Evolutionary conservation across 2,113 vertebrate genomes (phyloP), one percentile per base, ranked within the genome.

Genomic region (Antechinus stuartii): DNA sequence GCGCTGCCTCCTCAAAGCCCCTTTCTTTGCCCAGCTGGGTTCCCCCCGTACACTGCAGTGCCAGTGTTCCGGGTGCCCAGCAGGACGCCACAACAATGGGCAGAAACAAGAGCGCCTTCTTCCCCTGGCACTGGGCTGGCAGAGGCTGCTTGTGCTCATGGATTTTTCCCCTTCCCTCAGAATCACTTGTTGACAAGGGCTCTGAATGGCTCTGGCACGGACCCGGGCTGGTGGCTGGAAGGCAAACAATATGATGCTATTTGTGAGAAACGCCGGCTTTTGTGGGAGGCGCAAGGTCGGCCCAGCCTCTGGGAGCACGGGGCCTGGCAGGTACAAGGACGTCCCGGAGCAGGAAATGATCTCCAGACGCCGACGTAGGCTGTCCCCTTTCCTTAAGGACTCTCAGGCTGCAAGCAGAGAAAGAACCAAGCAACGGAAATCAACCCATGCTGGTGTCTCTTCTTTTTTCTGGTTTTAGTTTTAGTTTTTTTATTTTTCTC

Each of bases 1-100:
- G 91, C 56, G 0, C 0, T 93, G 94, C 97, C 92, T 96, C 95
- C 94, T 98, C 97, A 98, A 98, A 98, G 98, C 97, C 94, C 97
- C 98, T 98, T 98, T 98, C 98, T 98, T 98, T 94, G 92, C 91
- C 92, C 97, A 97, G 97, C 96, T 98, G 96, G 97, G 93, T 97
- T 97, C 97, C 93, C 95, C 98, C 96, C 97, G 97, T 94, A 97
- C 8, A 22, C 96, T 94, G 97, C 97, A 98, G 95, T 96, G 24
- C 91, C 96, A 54, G 92, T 94, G 93, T 94, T 94, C 90, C 50
- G n/a, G 52, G 94, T 9, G 76, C 54, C 90, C 94, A 76, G 19
- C 22, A 4, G 35, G 25, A 11, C 68, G 91, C 91, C 46, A 22
- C 35, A 91, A 52, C 50, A 92, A 93, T 42, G 94, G 92, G 92